Percentiles rank a stretch among this genome's conserved stretches.
phyloP scores from a whole-genome alignment of 2,888 invertebrate genomes.

The Plagodis pulveraria region DNA sequence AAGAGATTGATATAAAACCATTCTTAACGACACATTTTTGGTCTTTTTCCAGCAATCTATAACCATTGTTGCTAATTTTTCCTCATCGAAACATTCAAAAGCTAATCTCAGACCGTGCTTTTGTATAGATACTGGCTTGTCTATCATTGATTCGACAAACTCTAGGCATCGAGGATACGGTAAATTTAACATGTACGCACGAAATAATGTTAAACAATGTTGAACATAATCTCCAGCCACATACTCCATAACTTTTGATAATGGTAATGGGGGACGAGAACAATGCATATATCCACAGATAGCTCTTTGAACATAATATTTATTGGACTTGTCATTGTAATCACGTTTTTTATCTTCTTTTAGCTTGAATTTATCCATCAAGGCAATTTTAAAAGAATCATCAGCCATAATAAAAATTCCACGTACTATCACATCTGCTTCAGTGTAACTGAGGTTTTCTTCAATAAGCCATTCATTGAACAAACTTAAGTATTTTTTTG shows the following conservation, averaged over 20 bases:
- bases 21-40: conserved; percentile 53
- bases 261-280: conserved; percentile 51
- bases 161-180: conserved; percentile 41
- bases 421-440: conserved; percentile 36
- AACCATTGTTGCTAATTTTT: conserved; percentile 43
- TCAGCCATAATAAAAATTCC: conserved; percentile 53
- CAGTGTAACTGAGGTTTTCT: conserved; percentile 12
- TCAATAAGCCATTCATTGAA: conserved; percentile 39
- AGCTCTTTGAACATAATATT: conserved; percentile 42
- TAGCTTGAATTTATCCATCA: conserved; percentile 53
- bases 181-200: conserved; percentile 45
- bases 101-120: conserved; percentile 57
- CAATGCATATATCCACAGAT: conserved; percentile 51
- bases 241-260: conserved; percentile 42
- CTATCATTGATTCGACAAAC: conserved; percentile 48
- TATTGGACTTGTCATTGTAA: conserved; percentile 37
- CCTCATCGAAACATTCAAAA: conserved; percentile 45
- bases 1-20: conserved; percentile 46
- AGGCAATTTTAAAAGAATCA: conserved; percentile 41
- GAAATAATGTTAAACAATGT: conserved; percentile 51
- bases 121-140: conserved; percentile 53
- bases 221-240: conserved; percentile 54
- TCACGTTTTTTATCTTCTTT: conserved; percentile 45
- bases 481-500: conserved; percentile 46
- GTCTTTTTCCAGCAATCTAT: conserved; percentile 48